A percentile compares a stretch with the other conserved stretches of the same genome.
phyloP scores from a whole-genome alignment of 2,888 invertebrate species.

The Ctena decussata region DNA sequence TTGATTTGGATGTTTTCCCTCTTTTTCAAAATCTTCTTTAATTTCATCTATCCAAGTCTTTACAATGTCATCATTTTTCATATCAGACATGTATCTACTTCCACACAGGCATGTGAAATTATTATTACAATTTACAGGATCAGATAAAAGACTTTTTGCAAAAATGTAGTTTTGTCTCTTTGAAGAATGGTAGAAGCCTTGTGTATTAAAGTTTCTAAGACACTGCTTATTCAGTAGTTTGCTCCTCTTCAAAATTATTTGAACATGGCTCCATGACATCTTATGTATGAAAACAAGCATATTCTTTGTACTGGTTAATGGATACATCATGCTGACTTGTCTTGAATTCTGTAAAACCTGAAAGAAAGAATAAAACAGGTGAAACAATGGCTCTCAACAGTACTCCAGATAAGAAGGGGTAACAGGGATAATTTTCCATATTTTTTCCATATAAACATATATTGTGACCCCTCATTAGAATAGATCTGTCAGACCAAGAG shows the following conservation, averaged over 20 bases:
- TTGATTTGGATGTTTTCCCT: background rate
- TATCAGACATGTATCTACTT: constrained; percentile 17
- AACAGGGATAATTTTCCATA: no score
- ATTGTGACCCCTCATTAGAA: no score
- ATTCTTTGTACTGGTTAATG: no score
- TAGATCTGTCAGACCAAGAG: no score
- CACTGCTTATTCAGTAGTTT: background rate
- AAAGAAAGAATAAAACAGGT: no score
- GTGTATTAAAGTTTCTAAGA: background rate
- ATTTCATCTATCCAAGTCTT: constrained; percentile 51
- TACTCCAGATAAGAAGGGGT: no score
- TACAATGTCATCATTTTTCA: constrained; percentile 46
- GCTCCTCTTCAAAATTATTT: background rate
- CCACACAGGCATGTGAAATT: background rate
- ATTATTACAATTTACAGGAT: background rate
- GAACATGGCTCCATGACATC: background rate
- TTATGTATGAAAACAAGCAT: no score
- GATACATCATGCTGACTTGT: no score
- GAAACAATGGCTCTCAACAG: no score
- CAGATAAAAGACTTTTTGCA: background rate
- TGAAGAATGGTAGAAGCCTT: background rate
- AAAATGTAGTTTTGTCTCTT: background rate
- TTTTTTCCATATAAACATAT: no score
- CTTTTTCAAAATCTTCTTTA: constrained; percentile 55
- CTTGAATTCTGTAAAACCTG: no score